Conservation (phyloP, 2,888 invertebrate species). For the Pyralis farinalis region DNA sequence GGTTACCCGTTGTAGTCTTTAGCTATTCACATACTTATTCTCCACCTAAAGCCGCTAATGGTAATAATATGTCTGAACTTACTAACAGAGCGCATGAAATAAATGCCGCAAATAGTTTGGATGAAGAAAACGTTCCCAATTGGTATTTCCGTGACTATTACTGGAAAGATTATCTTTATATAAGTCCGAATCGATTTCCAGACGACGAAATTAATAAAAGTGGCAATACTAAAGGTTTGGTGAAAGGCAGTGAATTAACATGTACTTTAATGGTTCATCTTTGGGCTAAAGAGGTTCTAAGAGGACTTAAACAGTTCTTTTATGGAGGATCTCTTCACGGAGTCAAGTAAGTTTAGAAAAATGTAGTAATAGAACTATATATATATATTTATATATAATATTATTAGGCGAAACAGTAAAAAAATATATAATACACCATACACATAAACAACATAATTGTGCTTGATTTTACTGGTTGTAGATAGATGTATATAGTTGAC, state of each 20-base stretch:
- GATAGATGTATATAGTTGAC: no score
- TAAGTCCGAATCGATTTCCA: constrained; percentile 44
- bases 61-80: constrained; percentile 1
- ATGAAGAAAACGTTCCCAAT: constrained; percentile 12
- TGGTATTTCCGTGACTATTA: constrained; percentile 55
- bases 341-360: constrained; percentile 58
- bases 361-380: no score
- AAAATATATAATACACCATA: no score
- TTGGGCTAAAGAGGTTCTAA: constrained; percentile 54
- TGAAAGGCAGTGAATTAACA: constrained; percentile 14
- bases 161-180: constrained; percentile 60
- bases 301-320: constrained; percentile 63
- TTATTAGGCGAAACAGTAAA: no score
- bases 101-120: constrained; percentile 17
- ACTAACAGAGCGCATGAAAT: no score
- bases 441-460: no score
- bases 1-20: no score
- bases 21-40: no score
- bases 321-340: constrained; percentile 70
- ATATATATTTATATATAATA: no score
- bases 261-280: constrained; percentile 36
- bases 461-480: no score
- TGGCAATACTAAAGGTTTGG: constrained; percentile 19
- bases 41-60: no score
- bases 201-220: constrained; percentile 12